Base-by-base conservation (phyloP, 2,888 invertebrate genomes). In the Macaria liturata region DNA sequence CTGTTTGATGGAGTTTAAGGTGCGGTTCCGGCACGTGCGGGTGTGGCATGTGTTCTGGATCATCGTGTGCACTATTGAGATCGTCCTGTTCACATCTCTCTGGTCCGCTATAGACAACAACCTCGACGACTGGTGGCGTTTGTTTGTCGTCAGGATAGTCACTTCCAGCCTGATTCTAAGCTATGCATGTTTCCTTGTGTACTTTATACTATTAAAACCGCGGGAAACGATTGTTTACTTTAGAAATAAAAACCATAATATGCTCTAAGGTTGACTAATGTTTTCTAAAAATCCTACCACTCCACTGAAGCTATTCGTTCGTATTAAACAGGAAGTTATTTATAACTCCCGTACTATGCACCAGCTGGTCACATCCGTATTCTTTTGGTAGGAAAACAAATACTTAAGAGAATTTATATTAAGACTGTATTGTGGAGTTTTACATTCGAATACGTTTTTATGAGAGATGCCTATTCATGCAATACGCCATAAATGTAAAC, bases 1-100 rank as follows among this genome's bases (percentile, higher is more conserved):
- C 78, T 95, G 95, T 72, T 88, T 96, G 46, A 94, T 97, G 75
- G 97, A 97, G 84, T 96, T 96, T 71, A 95, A 96, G 77, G 93
- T 96, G 55, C 94, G 95, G 80, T 96, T 96, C 78, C 94, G 94
- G 66, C 94, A 95, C 72, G 93, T 95, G 30, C 93, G 94, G 4
- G 89, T 94, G 54, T 95, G 96, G 93, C 94, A 96, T 70, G 85
- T 93, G 64, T 93, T 94, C 51, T 97, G 95, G 87, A 94, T 95
- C 72, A 78, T 93, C 52, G 86, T 96, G 47, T 93, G 94, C 47
- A 93, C 95, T 59, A 67, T 90, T 34, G 95, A 97, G 83, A 96
- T 95, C 71, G 84, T 95, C 47, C 71, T 93, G 20, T 94, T 96
- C 87, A 94, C 95, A n/a, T 80, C 94, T n/a, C 79, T 94, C 46